Evolutionary conservation across 1,140 invertebrate species (phyloP).

Genomic region (Calliopsis andreniformis): DNA sequence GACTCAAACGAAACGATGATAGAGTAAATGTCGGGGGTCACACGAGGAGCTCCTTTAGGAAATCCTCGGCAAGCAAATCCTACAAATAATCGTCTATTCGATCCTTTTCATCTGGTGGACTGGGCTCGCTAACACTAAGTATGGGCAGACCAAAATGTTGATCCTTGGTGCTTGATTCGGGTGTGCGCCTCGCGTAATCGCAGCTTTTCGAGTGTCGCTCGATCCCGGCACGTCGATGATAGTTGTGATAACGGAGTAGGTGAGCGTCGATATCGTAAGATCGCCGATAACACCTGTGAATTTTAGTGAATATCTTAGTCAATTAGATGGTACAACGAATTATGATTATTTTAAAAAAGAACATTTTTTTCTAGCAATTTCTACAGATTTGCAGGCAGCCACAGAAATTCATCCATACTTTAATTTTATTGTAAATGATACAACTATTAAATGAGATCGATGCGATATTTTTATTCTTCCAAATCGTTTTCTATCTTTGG

Average conservation of each 20-base stretch:
- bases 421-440: no score
- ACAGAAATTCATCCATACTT: no score
- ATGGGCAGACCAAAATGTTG: constrained; percentile 88
- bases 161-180: constrained; percentile 82
- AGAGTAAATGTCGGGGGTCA: constrained; percentile 47
- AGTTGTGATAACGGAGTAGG: constrained; percentile 61
- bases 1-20: background rate
- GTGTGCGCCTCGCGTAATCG: constrained; percentile 72
- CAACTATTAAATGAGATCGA: no score
- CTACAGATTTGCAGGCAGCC: no score
- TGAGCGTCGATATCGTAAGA: constrained; percentile 73
- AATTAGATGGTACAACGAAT: background rate
- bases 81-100: constrained; percentile 79
- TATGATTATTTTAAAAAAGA: background rate
- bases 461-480: no score
- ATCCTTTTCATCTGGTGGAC: constrained; percentile 87
- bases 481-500: no score
- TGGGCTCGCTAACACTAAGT: constrained; percentile 88
- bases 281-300: constrained; percentile 68
- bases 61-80: constrained; percentile 79
- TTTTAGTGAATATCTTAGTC: constrained; percentile 10
- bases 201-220: constrained; percentile 74
- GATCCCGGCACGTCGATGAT: constrained; percentile 65
- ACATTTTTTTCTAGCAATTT: background rate
- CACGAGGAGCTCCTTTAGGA: constrained; percentile 79